These are phyloP conservation scores for Leontopithecus rosalia DNA, from an alignment of 2,797 vertebrate species.

Conservation along the genomic window DNA sequence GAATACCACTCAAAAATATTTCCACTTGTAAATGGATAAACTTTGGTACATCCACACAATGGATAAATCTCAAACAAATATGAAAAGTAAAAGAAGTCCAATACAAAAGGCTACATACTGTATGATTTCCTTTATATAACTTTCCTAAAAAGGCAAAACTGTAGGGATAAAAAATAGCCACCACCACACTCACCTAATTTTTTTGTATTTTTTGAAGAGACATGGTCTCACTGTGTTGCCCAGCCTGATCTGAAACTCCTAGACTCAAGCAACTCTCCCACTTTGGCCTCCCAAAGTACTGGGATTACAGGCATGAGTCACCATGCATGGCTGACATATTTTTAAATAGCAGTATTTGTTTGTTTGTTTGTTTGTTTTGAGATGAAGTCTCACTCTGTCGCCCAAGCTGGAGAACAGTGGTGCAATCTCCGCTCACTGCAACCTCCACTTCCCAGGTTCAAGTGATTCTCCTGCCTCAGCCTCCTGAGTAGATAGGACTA, in stretches of 20 bases:
- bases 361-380: too few relatives aligned
- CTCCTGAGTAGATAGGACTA: too few relatives aligned
- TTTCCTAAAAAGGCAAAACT: slow-evolving; percentile 6
- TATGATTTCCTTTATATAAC: neutral
- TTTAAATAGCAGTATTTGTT: too few relatives aligned
- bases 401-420: too few relatives aligned
- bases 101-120: neutral
- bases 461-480: too few relatives aligned
- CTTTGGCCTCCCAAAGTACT: neutral
- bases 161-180: neutral
- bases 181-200: neutral
- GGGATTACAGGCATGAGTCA: neutral
- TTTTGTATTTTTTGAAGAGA: neutral
- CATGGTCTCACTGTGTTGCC: neutral
- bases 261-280: neutral
- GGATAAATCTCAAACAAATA: neutral
- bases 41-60: neutral
- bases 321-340: too few relatives aligned
- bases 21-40: neutral
- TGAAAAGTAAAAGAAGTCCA: neutral
- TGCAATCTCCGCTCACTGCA: too few relatives aligned
- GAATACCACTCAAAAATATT: neutral
- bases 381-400: too few relatives aligned
- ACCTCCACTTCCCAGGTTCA: too few relatives aligned
- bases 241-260: neutral